Evolutionary conservation across 2,113 vertebrate species (phyloP).

Genomic region (Cygnus buccinator): DNA sequence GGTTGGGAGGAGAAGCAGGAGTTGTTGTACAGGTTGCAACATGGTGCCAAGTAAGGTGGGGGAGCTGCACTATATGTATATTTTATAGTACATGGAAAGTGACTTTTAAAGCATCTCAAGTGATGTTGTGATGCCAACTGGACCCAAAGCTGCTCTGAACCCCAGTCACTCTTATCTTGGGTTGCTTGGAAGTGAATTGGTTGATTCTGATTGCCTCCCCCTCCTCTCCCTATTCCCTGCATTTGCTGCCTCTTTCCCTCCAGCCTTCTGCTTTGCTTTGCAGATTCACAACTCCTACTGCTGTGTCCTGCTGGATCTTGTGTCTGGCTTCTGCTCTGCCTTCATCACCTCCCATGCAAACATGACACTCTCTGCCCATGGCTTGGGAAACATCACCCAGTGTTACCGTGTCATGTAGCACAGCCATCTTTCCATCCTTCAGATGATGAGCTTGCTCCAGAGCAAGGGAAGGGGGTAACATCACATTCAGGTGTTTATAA

Average conservation of each 20-base stretch:
- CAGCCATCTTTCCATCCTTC: not conserved
- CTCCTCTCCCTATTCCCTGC: not conserved
- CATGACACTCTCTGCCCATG: fast-evolving
- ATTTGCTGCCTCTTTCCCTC: not conserved
- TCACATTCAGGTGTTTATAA: not conserved
- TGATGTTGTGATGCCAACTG: not conserved
- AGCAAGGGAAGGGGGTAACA: not conserved
- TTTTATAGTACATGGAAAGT: constrained; percentile 54
- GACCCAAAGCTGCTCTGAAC: not conserved
- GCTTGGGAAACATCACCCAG: not conserved
- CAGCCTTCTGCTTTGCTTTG: not conserved
- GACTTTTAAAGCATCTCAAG: constrained; percentile 59
- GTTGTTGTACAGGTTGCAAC: not conserved
- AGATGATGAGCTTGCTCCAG: not conserved
- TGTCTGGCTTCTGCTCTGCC: not conserved
- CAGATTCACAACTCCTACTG: not conserved
- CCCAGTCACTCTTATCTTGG: not conserved
- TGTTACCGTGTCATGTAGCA: not conserved
- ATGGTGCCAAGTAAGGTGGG: not conserved
- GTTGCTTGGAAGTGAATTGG: not conserved
- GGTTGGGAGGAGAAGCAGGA: not conserved
- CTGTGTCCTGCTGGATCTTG: not conserved
- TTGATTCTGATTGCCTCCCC: not conserved
- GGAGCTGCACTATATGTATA: constrained; percentile 48
- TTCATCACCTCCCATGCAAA: not conserved